Evolutionary conservation across 2,113 vertebrate genomes (phyloP).

Genomic region (Rhinoptilus africanus): DNA sequence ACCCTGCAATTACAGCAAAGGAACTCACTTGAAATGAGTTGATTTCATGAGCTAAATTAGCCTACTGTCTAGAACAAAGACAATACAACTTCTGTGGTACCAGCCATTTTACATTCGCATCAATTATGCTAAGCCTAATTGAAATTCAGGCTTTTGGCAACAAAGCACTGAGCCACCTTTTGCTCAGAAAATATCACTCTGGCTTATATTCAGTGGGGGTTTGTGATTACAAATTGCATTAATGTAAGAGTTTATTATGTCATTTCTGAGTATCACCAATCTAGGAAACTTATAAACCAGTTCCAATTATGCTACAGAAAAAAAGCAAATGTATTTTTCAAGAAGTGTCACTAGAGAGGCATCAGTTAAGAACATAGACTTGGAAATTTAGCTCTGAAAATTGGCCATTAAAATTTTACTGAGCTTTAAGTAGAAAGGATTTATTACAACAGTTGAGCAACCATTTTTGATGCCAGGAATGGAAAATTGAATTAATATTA

Average conservation of each 20-base stretch:
- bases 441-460: neutral
- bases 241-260: neutral
- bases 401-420: neutral
- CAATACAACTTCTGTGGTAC: neutral
- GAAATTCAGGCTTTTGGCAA: constrained; percentile 33
- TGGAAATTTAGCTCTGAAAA: neutral
- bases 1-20: constrained; percentile 48
- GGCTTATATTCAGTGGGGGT: neutral
- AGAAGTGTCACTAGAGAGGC: neutral
- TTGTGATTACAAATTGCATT: neutral
- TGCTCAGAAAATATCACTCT: constrained; percentile 39
- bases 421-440: neutral
- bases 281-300: neutral
- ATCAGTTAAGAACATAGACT: neutral
- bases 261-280: neutral
- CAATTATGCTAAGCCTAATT: neutral
- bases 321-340: neutral
- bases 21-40: neutral
- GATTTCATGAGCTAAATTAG: constrained; percentile 45
- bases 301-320: neutral
- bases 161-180: constrained; percentile 23
- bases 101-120: neutral
- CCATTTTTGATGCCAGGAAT: neutral
- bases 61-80: constrained; percentile 40
- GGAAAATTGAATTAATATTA: neutral